Evolutionary conservation across 2,888 invertebrate species (phyloP).

Genomic region (Carcina quercana): DNA sequence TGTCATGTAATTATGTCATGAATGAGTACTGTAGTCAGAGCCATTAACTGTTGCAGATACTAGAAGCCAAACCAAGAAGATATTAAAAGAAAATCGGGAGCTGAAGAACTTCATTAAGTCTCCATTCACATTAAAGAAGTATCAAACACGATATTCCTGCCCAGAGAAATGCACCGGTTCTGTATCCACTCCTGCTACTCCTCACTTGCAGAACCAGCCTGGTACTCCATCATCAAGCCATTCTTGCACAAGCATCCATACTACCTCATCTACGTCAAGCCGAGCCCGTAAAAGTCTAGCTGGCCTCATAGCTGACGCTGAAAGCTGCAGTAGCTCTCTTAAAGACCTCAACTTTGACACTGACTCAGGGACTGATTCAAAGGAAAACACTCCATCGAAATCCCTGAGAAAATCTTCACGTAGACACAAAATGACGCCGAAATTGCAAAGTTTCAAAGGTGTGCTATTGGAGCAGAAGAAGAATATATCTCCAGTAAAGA

Average conservation of each 20-base stretch:
- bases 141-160: conserved; percentile 48
- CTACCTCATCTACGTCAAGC: conserved; percentile 60
- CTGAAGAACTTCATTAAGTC: conserved; percentile 65
- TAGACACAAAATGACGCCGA: conserved; percentile 44
- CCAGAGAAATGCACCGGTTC: conserved; percentile 49
- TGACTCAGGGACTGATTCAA: conserved; percentile 60
- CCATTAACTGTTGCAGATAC: conserved; percentile 41
- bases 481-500: conserved; percentile 48
- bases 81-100: conserved; percentile 47
- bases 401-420: conserved; percentile 36
- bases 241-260: conserved; percentile 55
- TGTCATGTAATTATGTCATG: no score
- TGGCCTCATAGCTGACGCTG: conserved; percentile 62
- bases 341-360: conserved; percentile 67
- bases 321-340: conserved; percentile 67
- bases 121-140: conserved; percentile 63
- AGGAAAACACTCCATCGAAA: conserved; percentile 64
- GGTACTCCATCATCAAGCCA: conserved; percentile 61
- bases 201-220: conserved; percentile 54
- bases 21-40: no score
- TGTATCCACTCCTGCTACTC: conserved; percentile 54
- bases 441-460: conserved; percentile 56
- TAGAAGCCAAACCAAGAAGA: conserved; percentile 41
- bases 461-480: conserved; percentile 52
- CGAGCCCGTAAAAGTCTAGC: conserved; percentile 59